These are phyloP conservation scores for Phymanthus crucifer DNA, from an alignment of 92 coral and sea anemone genomes.

Conservation along the genomic window DNA sequence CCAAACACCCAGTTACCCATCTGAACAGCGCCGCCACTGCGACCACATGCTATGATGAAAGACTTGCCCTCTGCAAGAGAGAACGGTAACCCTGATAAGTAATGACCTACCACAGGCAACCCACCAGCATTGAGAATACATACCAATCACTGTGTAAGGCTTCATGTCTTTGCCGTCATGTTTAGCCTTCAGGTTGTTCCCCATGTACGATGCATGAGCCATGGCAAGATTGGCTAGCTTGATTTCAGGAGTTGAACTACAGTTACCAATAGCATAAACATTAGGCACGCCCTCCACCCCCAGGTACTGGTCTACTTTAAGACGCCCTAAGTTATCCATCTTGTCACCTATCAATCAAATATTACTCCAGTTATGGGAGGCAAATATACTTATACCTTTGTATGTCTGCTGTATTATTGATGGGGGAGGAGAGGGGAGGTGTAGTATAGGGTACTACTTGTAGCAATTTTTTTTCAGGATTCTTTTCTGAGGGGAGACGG, in stretches of 20 bases:
- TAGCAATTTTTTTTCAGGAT: no score
- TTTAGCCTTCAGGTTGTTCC: conserved; percentile 67
- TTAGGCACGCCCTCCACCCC: conserved; percentile 80
- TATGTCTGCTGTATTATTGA: no score
- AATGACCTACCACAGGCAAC: background rate
- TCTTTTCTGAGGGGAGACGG: no score
- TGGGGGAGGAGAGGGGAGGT: no score
- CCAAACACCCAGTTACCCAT: conserved; percentile 54
- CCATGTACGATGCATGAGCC: conserved; percentile 72
- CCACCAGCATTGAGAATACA: background rate
- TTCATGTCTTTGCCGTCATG: conserved; percentile 79
- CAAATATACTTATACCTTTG: no score
- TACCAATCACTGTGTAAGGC: conserved; percentile 73
- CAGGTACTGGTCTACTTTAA: conserved; percentile 76
- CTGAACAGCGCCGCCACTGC: conserved; percentile 89
- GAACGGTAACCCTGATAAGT: background rate
- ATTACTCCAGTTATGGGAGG: no score
- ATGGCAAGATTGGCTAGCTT: conserved; percentile 81
- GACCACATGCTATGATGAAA: conserved; percentile 78
- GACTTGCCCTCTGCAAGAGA: conserved; percentile 61
- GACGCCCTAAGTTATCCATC: conserved; percentile 75
- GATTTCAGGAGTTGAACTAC: conserved; percentile 84
- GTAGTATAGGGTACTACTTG: no score
- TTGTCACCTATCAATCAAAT: conserved; percentile 58
- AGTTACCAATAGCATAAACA: conserved; percentile 97